These are phyloP conservation scores for Mus spretus DNA, from an alignment of 2,797 vertebrate species.

Conservation along the genomic window DNA sequence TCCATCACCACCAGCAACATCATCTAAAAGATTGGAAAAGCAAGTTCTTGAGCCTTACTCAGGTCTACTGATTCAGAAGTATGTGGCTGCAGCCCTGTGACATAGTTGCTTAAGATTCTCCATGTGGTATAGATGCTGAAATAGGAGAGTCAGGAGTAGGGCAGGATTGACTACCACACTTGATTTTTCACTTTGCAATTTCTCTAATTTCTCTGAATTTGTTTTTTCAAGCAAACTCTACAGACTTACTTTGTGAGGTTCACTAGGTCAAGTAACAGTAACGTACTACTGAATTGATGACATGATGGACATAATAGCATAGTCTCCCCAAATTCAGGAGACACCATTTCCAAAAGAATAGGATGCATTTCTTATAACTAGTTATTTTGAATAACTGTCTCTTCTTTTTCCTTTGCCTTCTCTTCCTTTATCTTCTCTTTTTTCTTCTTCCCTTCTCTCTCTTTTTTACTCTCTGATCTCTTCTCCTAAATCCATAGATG, in stretches of 20 bases:
- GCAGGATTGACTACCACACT: background rate
- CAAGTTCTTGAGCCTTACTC: background rate
- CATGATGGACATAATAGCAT: background rate
- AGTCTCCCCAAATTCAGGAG: background rate
- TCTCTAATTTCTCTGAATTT: background rate
- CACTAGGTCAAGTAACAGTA: slow-evolving; percentile 38
- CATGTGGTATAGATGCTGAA: background rate
- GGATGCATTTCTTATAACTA: background rate
- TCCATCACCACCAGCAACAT: background rate
- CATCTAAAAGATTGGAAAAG: background rate
- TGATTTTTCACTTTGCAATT: slow-evolving; percentile 14
- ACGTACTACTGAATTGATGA: slow-evolving; percentile 30
- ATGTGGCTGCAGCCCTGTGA: background rate
- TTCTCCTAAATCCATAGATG: background rate
- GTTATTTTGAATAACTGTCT: background rate
- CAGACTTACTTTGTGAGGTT: background rate
- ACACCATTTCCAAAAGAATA: slow-evolving; percentile 22
- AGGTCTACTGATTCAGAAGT: background rate
- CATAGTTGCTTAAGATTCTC: background rate
- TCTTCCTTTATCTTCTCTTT: background rate
- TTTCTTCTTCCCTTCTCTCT: too few relatives aligned
- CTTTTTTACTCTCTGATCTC: background rate
- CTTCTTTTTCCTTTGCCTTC: background rate
- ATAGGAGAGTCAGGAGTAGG: background rate
- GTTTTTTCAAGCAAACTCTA: background rate